Evolutionary conservation across 2,797 vertebrate species (phyloP).

Genomic region (Pseudochirops cupreus): DNA sequence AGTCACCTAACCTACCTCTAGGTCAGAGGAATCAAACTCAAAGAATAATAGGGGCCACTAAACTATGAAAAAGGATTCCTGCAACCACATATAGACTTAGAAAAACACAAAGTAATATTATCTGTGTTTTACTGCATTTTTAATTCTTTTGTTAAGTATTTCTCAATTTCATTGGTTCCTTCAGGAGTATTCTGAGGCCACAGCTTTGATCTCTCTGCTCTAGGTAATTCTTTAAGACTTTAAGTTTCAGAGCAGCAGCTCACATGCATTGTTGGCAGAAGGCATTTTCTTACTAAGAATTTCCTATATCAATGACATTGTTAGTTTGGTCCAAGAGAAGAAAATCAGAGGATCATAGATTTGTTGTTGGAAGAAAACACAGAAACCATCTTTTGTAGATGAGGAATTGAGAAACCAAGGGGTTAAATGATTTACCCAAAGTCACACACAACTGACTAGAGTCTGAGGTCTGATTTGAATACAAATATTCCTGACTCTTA

Average conservation of each 20-base stretch:
- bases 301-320: neutral
- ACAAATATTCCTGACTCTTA: neutral
- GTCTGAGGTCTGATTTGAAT: neutral
- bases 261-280: neutral
- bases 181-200: neutral
- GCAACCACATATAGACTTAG: neutral
- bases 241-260: neutral
- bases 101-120: neutral
- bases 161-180: neutral
- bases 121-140: neutral
- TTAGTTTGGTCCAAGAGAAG: neutral
- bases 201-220: neutral
- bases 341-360: neutral
- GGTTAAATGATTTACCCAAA: neutral
- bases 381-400: neutral
- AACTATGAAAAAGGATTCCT: neutral
- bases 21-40: neutral
- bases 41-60: neutral
- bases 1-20: neutral
- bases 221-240: neutral
- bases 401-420: neutral
- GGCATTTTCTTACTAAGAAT: neutral
- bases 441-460: neutral
- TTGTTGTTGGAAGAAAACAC: neutral
- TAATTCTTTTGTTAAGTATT: neutral